Evolutionary conservation across 1,140 invertebrate genomes (phyloP).

Genomic region (Aphis gossypii): DNA sequence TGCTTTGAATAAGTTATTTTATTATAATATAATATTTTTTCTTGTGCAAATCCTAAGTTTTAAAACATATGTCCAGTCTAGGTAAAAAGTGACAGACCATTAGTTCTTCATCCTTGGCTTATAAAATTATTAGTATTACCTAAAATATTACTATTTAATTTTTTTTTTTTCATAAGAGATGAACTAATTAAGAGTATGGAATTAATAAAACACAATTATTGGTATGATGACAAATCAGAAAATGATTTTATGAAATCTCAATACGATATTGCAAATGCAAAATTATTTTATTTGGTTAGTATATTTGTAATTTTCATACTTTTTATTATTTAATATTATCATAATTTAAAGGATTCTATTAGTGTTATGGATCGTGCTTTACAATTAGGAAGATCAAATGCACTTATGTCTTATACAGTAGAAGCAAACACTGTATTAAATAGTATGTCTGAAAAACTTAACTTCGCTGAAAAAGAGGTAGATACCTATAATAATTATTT

Average conservation of each 20-base stretch:
- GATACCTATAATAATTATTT: neutral
- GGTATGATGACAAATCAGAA: neutral
- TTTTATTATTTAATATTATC: neutral
- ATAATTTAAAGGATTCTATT: conserved; percentile 36
- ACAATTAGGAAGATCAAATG: conserved; percentile 14
- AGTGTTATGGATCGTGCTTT: conserved; percentile 38
- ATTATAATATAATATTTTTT: no score
- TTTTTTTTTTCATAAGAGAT: neutral
- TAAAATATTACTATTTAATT: neutral
- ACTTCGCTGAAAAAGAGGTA: conserved; percentile 29
- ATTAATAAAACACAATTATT: conserved; percentile 1
- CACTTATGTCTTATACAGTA: conserved; percentile 34
- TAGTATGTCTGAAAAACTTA: conserved; percentile 44
- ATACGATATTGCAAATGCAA: neutral
- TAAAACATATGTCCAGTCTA: no score
- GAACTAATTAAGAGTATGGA: neutral
- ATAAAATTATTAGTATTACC: neutral
- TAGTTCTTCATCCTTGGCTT: no score
- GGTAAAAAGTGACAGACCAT: no score
- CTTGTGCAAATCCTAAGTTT: no score
- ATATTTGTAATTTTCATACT: neutral
- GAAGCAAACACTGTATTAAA: conserved; percentile 27
- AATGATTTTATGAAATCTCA: conserved; percentile 1
- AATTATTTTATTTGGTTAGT: conserved; percentile 36
- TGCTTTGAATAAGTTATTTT: no score